Percentiles rank a stretch among this genome's conserved stretches.
phyloP scores from a whole-genome alignment of 2,113 vertebrate species.

The Xenopus laevis region DNA sequence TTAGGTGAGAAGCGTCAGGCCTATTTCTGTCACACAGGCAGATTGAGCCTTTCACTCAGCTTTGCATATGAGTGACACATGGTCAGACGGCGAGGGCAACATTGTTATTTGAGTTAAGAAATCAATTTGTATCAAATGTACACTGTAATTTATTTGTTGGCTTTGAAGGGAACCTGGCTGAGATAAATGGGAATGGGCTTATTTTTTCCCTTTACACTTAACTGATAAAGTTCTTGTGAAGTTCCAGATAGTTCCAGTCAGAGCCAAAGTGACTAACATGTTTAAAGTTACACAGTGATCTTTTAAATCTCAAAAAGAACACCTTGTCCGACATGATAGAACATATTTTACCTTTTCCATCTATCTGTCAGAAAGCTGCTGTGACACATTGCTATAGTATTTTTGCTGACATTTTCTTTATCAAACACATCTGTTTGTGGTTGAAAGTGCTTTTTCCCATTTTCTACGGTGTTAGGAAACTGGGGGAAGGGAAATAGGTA shows the following conservation, averaged over 20 bases:
- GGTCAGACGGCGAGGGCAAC: slow-evolving; percentile 95
- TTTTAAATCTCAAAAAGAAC: slow-evolving; percentile 99
- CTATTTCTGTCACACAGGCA: slow-evolving; percentile 95
- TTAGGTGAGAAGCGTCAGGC: slow-evolving; percentile 79
- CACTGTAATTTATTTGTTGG: slow-evolving; percentile 99
- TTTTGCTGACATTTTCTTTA: slow-evolving; percentile 99
- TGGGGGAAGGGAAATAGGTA: slow-evolving; percentile 48
- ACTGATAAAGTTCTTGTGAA: slow-evolving; percentile 99
- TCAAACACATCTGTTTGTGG: slow-evolving; percentile 90
- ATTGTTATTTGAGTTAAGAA: slow-evolving; percentile 99
- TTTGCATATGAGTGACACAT: slow-evolving; percentile 95
- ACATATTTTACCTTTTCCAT: slow-evolving; percentile 96
- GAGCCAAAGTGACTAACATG: slow-evolving; percentile 95
- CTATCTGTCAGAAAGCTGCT: slow-evolving; percentile 88
- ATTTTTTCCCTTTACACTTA: slow-evolving; percentile 65
- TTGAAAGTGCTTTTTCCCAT: slow-evolving; percentile 80
- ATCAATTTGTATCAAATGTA: slow-evolving; percentile 99
- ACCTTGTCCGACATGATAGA: slow-evolving; percentile 99
- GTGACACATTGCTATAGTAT: slow-evolving; percentile 92
- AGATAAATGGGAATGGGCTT: slow-evolving; percentile 96
- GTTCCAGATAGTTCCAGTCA: slow-evolving; percentile 95
- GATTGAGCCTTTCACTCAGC: slow-evolving; percentile 98
- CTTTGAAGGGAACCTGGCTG: slow-evolving; percentile 99
- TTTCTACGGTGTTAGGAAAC: slow-evolving; percentile 66
- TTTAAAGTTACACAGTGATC: slow-evolving; percentile 98